Base-by-base conservation (phyloP, 2,113 vertebrate species). In the Burhinus bistriatus region DNA sequence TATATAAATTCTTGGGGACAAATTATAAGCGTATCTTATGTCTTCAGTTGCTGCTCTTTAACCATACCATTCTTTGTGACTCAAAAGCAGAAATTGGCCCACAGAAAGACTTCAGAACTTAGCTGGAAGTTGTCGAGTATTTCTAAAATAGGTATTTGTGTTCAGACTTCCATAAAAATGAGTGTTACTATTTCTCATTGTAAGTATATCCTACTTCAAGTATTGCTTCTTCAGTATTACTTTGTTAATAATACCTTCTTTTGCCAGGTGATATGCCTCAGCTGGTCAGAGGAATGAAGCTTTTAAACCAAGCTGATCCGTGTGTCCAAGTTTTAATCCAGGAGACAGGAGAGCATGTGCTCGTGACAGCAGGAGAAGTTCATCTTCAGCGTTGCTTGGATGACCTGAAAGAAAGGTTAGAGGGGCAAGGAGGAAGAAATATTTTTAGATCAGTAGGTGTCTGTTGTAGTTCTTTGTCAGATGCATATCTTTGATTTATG, bases 311-410 rank as follows among this genome's bases (percentile, higher is more conserved):
- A 92, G 99, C 99, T 9, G 99, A 99, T 96, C 99, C 99, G 0
- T 99, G 99, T 73, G 99, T 99, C 17, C 98, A 99, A 79, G 98
- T 99, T 89, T 97, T 99, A 90, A 99, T 99, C 90, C 99, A 99
- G 97, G 99, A 99, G 94, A 99, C 99, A 0, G 99, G 99, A 68
- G 99, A 99, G 80, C 99, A 99, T 13, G 99, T 99, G 65, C 97
- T 99, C 76, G 98, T 99, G 91, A 99, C 99, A 4, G 99, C 99
- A 3, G 99, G 99, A 73, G 99, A 99, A 95, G 99, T 99, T 93
- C 99, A 99, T 93, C 99, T 99, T 34, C 99, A 99, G 62, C 99
- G 99, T 62, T 99, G 99, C 96, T 98, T 99, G 96, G 99, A 99
- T 70, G 99, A 99, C 98, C 98, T 99, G 85, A 98, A 97, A 95